Evolutionary conservation across 1,140 invertebrate species (phyloP).

Genomic region (Monochamus saltuarius): DNA sequence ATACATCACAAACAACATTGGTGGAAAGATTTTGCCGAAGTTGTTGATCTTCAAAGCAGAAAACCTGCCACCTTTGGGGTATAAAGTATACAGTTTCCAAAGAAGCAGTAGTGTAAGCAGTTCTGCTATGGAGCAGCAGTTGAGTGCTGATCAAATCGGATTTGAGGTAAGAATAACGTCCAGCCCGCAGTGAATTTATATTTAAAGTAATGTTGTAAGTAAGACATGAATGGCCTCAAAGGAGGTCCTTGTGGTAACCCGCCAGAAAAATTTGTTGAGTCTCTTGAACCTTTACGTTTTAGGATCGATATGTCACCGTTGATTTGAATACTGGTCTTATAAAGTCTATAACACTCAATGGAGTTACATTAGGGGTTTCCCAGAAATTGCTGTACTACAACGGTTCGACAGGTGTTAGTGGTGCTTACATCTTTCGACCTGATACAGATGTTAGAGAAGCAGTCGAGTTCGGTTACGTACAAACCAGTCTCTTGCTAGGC

Average conservation of each 20-base stretch:
- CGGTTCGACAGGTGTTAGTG: slow-evolving; percentile 67
- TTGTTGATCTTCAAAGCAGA: slow-evolving; percentile 63
- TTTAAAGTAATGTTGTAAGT: no score
- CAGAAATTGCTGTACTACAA: slow-evolving; percentile 80
- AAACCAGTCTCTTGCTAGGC: slow-evolving; percentile 57
- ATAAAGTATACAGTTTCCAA: slow-evolving; percentile 61
- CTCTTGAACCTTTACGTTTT: no score
- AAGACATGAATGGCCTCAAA: no score
- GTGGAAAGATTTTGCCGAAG: slow-evolving; percentile 62
- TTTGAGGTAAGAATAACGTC: no score
- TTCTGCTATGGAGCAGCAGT: background rate
- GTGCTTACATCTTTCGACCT: slow-evolving; percentile 87
- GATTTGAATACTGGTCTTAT: slow-evolving; percentile 59
- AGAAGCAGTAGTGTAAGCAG: background rate
- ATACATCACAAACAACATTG: slow-evolving; percentile 65
- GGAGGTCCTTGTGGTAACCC: no score
- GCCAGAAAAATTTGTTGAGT: no score
- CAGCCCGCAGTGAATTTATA: no score
- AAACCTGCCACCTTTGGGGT: slow-evolving; percentile 67
- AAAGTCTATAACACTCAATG: slow-evolving; percentile 58
- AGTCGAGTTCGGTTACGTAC: slow-evolving; percentile 52
- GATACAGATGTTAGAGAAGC: slow-evolving; percentile 45
- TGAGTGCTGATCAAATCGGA: no score
- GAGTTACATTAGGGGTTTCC: slow-evolving; percentile 53
- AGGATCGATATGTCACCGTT: slow-evolving; percentile 37